phyloP scores from a whole-genome alignment of 2,888 invertebrate species.

The Corbicula japonica region DNA sequence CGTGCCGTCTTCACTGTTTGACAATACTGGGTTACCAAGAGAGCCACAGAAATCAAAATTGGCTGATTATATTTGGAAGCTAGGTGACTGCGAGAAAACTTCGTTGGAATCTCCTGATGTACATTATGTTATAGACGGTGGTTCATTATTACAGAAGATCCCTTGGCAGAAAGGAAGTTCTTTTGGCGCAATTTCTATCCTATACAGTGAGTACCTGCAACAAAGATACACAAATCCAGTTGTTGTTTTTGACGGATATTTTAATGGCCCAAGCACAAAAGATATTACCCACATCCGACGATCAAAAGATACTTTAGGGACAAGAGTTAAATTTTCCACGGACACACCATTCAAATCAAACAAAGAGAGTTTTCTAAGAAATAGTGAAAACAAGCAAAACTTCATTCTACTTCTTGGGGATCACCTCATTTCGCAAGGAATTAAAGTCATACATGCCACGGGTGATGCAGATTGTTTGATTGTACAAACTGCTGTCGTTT shows the following conservation, averaged over 20 bases:
- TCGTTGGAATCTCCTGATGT: too few relatives aligned
- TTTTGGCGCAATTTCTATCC: slow-evolving; percentile 20
- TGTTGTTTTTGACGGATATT: slow-evolving; percentile 41
- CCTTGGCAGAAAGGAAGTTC: slow-evolving; percentile 20
- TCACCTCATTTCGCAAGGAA: background rate
- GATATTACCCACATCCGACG: slow-evolving; percentile 14
- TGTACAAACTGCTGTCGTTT: slow-evolving; percentile 28
- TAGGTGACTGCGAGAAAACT: too few relatives aligned
- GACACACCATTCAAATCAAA: slow-evolving; percentile 13
- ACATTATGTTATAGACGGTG: too few relatives aligned
- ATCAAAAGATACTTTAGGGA: background rate
- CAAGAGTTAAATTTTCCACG: background rate
- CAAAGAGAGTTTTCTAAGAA: slow-evolving; percentile 42
- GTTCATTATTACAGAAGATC: slow-evolving; percentile 14
- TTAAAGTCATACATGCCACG: slow-evolving; percentile 4
- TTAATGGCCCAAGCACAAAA: slow-evolving; percentile 10
- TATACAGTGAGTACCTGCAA: slow-evolving; percentile 3
- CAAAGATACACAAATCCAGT: background rate
- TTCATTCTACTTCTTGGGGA: slow-evolving; percentile 37
- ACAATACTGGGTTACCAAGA: background rate
- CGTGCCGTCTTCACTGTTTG: background rate
- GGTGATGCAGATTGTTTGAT: slow-evolving; percentile 30
- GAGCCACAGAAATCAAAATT: background rate
- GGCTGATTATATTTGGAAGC: background rate
- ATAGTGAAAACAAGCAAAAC: slow-evolving; percentile 31